phyloP scores from a whole-genome alignment of 2,113 vertebrate species.

The Scophthalmus maximus region DNA sequence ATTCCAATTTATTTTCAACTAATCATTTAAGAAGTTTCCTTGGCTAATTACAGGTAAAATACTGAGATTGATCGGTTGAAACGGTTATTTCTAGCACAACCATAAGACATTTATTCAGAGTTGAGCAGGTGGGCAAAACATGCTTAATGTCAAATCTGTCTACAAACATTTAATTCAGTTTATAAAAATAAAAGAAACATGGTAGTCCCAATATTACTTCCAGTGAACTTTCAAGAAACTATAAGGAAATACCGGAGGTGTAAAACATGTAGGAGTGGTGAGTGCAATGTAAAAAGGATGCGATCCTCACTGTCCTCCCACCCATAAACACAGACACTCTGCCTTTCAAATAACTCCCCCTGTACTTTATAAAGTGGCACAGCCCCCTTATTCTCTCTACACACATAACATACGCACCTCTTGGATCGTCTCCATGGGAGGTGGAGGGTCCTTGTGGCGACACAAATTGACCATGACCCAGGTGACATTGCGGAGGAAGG shows the following conservation, averaged over 20 bases:
- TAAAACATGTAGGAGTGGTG: no score
- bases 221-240: background rate
- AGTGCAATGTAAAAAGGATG: background rate
- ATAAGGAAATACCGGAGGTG: background rate
- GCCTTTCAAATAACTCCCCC: background rate
- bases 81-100: no score
- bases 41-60: no score
- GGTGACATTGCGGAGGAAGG: slow-evolving; percentile 98
- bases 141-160: no score
- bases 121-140: no score
- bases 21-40: no score
- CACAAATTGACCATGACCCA: slow-evolving; percentile 99
- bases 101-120: no score
- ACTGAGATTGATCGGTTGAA: no score
- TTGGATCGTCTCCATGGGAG: slow-evolving; percentile 99
- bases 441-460: slow-evolving; percentile 98
- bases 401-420: slow-evolving; percentile 83
- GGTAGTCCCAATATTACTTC: no score
- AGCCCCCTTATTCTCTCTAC: background rate
- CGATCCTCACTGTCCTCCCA: background rate
- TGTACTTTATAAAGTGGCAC: background rate
- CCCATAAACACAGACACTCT: background rate
- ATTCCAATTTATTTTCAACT: no score
- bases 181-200: no score
- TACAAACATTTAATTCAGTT: no score